Percentiles rank a stretch among this genome's conserved stretches.
Evolutionary conservation across 2,888 invertebrate species (phyloP).

Genomic region (Cheilosia impressa): DNA sequence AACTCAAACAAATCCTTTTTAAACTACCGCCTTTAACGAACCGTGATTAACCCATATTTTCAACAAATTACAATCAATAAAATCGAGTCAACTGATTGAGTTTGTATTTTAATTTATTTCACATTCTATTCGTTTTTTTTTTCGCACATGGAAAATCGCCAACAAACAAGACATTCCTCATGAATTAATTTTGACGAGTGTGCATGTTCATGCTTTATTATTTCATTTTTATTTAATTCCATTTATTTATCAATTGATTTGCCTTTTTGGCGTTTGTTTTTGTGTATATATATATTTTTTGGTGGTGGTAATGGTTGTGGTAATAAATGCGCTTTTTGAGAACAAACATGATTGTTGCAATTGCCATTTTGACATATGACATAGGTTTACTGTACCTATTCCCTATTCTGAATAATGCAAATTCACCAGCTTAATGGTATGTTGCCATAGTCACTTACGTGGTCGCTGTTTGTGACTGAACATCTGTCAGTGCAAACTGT

Average conservation of each 20-base stretch:
- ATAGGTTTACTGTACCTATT: too few relatives aligned
- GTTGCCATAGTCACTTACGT: too few relatives aligned
- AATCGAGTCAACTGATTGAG: conserved; percentile 22
- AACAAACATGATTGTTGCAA: background rate
- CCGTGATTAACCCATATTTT: conserved; percentile 17
- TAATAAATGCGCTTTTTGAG: background rate
- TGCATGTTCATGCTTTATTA: too few relatives aligned
- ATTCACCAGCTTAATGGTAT: too few relatives aligned
- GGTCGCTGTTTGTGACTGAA: too few relatives aligned
- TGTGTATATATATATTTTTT: background rate
- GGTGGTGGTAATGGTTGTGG: background rate
- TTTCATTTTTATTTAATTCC: background rate
- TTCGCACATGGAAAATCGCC: background rate
- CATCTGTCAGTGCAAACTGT: too few relatives aligned
- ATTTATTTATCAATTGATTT: conserved; percentile 12
- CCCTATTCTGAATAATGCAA: too few relatives aligned
- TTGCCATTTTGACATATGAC: background rate
- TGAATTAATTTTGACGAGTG: background rate
- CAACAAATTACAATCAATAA: conserved; percentile 12
- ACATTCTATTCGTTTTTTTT: conserved; percentile 6
- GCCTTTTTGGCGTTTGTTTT: background rate
- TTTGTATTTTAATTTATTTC: conserved; percentile 5
- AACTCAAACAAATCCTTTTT: conserved; percentile 23
- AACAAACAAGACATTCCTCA: background rate
- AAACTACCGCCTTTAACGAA: conserved; percentile 23